Percentiles rank a stretch among this genome's conserved stretches.
Evolutionary conservation across 2,113 vertebrate species (phyloP).

Genomic region (Lampris incognitus): DNA sequence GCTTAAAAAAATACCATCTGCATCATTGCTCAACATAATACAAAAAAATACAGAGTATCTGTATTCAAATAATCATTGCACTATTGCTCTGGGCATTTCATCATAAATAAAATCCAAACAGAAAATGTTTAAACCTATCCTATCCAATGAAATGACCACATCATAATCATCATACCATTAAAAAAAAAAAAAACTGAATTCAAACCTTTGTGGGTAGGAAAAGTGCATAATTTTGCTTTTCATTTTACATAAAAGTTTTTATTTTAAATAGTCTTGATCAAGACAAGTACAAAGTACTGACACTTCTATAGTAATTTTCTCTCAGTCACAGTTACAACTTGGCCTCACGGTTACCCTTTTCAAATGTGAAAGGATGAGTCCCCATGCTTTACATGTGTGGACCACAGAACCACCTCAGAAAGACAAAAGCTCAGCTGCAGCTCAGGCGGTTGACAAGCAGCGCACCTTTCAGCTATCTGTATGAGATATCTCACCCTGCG

Average conservation of each 20-base stretch:
- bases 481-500: not conserved
- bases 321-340: slow-evolving; percentile 57
- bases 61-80: slow-evolving; percentile 81
- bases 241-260: slow-evolving; percentile 75
- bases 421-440: slow-evolving; percentile 27
- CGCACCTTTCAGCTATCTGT: not conserved
- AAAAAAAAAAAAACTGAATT: slow-evolving; percentile 56
- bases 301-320: slow-evolving; percentile 38
- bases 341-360: slow-evolving; percentile 16
- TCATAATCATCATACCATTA: not conserved
- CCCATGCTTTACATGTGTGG: not conserved
- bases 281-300: slow-evolving; percentile 51
- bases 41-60: slow-evolving; percentile 82
- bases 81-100: slow-evolving; percentile 83
- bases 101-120: slow-evolving; percentile 76
- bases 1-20: slow-evolving; percentile 84
- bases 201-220: slow-evolving; percentile 74
- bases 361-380: not conserved
- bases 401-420: slow-evolving; percentile 41
- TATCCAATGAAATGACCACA: slow-evolving; percentile 18
- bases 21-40: slow-evolving; percentile 70
- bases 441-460: not conserved
- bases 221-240: slow-evolving; percentile 87
- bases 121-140: slow-evolving; percentile 58
- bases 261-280: slow-evolving; percentile 70